Conservation (phyloP, 2,113 vertebrate genomes). For the pig (Sus scrofa) region T2T-Sscrofa CM000820.6:39925501-39926000, state of each 20-base stretch:
- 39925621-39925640: not conserved
- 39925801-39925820: not conserved
- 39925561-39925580: not conserved
- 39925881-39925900: not conserved
- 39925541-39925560: not conserved
- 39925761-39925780: not conserved
- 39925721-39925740: not conserved
- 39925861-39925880: not conserved
- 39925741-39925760: not conserved
- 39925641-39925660: not conserved
- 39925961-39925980: not conserved
- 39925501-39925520: not conserved
- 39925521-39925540: not conserved
- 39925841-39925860: not conserved
- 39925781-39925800: not conserved
- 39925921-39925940: not conserved
- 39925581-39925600: not conserved
- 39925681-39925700: not conserved
- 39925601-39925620: not conserved
- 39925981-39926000: not conserved
- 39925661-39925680: not conserved
- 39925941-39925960: not conserved
- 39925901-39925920: not conserved
- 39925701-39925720: not conserved
- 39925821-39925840: not conserved